Evolutionary conservation across 2,113 vertebrate genomes (phyloP), one percentile per base, ranked within the genome.

Genomic region (Leptosomus discolor): DNA sequence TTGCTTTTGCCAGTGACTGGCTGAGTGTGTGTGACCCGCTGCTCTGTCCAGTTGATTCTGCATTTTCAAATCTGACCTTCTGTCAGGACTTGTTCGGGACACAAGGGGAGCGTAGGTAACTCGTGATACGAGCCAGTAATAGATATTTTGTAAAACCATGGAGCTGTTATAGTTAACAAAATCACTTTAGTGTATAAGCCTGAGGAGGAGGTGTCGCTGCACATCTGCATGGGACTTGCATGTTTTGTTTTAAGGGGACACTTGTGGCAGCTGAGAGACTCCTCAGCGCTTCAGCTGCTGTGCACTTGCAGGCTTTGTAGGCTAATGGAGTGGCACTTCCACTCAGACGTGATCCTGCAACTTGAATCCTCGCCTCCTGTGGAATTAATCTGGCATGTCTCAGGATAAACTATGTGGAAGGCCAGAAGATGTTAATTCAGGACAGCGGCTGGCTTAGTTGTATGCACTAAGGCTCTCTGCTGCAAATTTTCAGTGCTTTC

Each of bases 301-400:
- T n/a, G n/a, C n/a, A n/a, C n/a, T n/a, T n/a, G n/a, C n/a, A n/a
- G n/a, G 58, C 60, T 60, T 39, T 22, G 37, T 34, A 48, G 17
- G n/a, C 50, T 32, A 37, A 11, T 2, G 6, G 45, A 50, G 23
- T 12, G 53, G 18, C 5, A 6, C 29, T 60, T 45, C 58, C 34
- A 5, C 48, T 45, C 17, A 9, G 41, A 9, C 2, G 0, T 6
- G 5, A 21, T 32, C 37, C 26, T 48, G 46, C 21, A n/a, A 48
- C 19, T 39, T 20, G 5, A 23, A 17, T 24, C 54, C n/a, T 74
- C 18, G 5, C 12, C 11, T 45, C 50, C n/a, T 5, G 0, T 9
- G 20, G 32, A 34, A 27, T 41, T 41, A n/a, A 8, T 3, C 11
- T 7, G 5, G 4, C 15, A 53, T 21, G 17, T 36, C 53, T 56